Base-by-base conservation (phyloP, 2,113 vertebrate species). In the Bolborhynchus lineola region DNA sequence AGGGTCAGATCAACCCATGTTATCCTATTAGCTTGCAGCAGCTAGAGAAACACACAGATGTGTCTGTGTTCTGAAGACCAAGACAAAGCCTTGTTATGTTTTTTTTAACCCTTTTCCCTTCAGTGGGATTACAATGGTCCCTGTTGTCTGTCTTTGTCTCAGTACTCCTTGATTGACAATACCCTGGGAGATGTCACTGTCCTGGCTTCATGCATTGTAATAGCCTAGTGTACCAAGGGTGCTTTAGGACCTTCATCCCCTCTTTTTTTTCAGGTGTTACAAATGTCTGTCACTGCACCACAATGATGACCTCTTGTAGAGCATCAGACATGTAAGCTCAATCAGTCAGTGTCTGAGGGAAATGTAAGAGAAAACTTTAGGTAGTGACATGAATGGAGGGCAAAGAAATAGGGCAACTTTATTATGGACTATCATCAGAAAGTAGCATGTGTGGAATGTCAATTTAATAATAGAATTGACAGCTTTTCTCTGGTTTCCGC, bases 381-480 rank as follows among this genome's bases (percentile, higher is more conserved):
- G 88, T 95, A 79, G 75, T 92, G 80, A 82, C 92, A 94, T 95
- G 93, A 98, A 97, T 94, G 90, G 94, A 80, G 71, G 85, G 86
- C 70, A 94, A 94, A 86, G 92, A 92, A 96, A 96, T 96, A 93
- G 93, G 85, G 95, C 95, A 94, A 97, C 97, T 98, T 98, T 97
- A 97, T 98, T 97, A 98, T 98, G 96, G 94, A 83, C 89, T 90
- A 90, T 97, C 97, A 90, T 98, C 94, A 96, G 97, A 98, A 97
- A 98, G 97, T 98, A 98, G 97, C 97, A 98, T 99, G 98, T 93
- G 97, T 97, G 99, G 99, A 99, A 99, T 99, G 99, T 98, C 98
- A 98, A 98, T 98, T 98, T 98, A 98, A 99, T 99, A 99, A 99
- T 98, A 98, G 98, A 98, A 98, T 98, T 99, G 98, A 98, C 98